A percentile compares a stretch with the other conserved stretches of the same genome.
Evolutionary conservation across 2,888 invertebrate genomes (phyloP).

Genomic region (Belgica antarctica): DNA sequence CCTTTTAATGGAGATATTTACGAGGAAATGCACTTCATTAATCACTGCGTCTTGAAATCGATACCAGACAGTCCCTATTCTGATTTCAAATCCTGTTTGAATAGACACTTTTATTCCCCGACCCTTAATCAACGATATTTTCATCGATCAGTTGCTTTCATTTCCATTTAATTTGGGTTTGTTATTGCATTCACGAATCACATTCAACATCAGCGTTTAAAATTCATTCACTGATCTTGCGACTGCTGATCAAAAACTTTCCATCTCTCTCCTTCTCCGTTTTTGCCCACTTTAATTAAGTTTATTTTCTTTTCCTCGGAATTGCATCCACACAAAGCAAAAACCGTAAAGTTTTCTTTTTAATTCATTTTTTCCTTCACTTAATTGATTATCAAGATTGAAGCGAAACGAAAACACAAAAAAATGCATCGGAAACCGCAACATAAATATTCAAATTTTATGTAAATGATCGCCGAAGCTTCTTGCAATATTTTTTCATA

Average conservation of each 20-base stretch:
- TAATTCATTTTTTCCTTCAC: constrained; percentile 4
- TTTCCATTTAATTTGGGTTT: too few species aligned
- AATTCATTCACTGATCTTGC: background rate
- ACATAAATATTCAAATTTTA: constrained; percentile 14
- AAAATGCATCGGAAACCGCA: constrained; percentile 2
- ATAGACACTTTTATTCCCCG: background rate
- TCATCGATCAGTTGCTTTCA: background rate
- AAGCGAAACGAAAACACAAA: background rate
- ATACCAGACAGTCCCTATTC: too few species aligned
- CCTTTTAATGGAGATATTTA: constrained; percentile 6
- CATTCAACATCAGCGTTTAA: background rate
- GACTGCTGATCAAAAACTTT: constrained; percentile 12
- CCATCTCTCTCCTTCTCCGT: background rate
- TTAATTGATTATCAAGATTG: constrained; percentile 27
- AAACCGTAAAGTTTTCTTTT: background rate
- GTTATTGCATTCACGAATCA: background rate
- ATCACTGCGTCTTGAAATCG: constrained; percentile 31
- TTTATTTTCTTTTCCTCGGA: background rate
- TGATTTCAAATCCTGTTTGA: background rate
- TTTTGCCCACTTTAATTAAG: constrained; percentile 17
- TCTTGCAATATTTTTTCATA: background rate
- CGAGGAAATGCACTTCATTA: constrained; percentile 41
- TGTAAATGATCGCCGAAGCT: background rate
- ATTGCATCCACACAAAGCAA: background rate
- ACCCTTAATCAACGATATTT: background rate